A percentile compares a stretch with the other conserved stretches of the same genome.
Evolutionary conservation across 1,140 invertebrate species (phyloP).

Genomic region (Hylyphantes graminicola): DNA sequence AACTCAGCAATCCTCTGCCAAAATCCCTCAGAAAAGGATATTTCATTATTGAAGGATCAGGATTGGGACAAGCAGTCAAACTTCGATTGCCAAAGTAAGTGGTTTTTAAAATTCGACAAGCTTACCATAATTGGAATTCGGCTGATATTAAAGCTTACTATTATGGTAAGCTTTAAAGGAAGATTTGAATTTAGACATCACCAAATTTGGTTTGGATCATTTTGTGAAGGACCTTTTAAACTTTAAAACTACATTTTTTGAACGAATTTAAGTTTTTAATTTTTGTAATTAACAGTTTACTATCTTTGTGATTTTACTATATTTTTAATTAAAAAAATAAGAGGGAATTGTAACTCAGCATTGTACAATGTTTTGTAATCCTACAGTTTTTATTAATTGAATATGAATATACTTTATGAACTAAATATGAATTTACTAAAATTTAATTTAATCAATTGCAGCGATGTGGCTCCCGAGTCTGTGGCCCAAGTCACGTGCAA

Average conservation of each 20-base stretch:
- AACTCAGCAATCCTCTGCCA: conserved; percentile 85
- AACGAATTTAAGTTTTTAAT: no score
- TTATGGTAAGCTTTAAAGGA: background rate
- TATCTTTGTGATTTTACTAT: background rate
- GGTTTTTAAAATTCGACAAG: background rate
- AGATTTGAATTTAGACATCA: no score
- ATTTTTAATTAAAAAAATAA: background rate
- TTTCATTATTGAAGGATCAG: conserved; percentile 80
- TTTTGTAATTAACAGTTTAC: no score
- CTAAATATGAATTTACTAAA: no score
- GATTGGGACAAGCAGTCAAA: conserved; percentile 75
- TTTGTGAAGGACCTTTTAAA: background rate
- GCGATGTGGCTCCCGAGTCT: conserved; percentile 74
- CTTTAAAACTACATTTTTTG: background rate
- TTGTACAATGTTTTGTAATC: no score
- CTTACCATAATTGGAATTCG: no score
- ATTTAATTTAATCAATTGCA: conserved; percentile 63
- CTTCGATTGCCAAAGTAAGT: conserved; percentile 69
- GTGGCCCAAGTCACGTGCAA: conserved; percentile 77
- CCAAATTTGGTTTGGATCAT: background rate
- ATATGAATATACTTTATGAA: no score
- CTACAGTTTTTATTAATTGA: no score
- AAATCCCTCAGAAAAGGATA: conserved; percentile 78
- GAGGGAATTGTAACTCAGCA: no score
- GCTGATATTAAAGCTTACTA: no score